A percentile compares a stretch with the other conserved stretches of the same genome.
phyloP scores from a whole-genome alignment of 2,888 invertebrate genomes.

The Caenorhabditis afra region DNA sequence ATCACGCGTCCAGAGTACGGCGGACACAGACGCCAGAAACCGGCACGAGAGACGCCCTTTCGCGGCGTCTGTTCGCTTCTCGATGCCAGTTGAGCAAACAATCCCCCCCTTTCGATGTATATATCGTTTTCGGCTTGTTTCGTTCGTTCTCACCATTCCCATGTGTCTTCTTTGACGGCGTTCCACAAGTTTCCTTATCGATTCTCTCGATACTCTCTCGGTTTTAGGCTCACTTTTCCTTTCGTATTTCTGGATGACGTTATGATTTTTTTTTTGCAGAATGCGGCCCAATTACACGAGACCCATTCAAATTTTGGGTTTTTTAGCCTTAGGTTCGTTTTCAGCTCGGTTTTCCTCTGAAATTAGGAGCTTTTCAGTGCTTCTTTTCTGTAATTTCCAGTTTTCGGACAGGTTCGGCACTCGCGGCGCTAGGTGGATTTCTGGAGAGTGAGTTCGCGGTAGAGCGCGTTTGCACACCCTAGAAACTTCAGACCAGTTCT shows the following conservation, averaged over 20 bases:
- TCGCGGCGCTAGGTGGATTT: too few relatives aligned
- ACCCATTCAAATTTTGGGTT: not conserved
- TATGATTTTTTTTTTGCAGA: not conserved
- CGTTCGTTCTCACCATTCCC: too few relatives aligned
- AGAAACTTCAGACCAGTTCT: not conserved
- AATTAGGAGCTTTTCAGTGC: not conserved
- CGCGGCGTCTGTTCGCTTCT: not conserved
- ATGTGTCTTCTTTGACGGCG: too few relatives aligned
- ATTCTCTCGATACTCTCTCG: too few relatives aligned
- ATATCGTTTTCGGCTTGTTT: too few relatives aligned
- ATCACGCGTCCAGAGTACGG: not conserved
- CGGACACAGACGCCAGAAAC: too few relatives aligned
- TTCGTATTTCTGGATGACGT: not conserved
- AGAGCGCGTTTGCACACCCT: not conserved
- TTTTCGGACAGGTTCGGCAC: not conserved
- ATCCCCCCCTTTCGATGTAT: not conserved
- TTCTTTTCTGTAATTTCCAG: not conserved
- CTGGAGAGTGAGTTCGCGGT: not conserved
- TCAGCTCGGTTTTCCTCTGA: not conserved
- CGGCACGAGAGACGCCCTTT: not conserved
- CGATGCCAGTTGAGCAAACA: slow-evolving; percentile 5
- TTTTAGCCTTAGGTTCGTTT: slow-evolving; percentile 20
- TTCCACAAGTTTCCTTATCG: too few relatives aligned
- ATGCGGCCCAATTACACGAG: not conserved
- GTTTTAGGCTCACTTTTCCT: not conserved